Evolutionary conservation across 2,113 vertebrate genomes (phyloP).

Genomic region (Strix uralensis): DNA sequence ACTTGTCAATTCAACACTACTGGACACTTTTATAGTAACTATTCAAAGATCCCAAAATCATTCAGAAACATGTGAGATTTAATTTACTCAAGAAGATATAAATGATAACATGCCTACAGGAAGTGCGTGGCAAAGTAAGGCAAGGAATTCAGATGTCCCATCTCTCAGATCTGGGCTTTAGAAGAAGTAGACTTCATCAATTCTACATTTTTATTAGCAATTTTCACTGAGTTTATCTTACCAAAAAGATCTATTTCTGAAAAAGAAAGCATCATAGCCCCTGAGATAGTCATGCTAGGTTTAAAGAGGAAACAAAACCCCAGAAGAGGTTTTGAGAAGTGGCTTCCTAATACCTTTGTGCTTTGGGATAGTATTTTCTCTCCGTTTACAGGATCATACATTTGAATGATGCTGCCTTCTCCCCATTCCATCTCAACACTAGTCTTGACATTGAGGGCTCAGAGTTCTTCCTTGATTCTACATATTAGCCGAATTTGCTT

Average conservation of each 20-base stretch:
- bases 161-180: not conserved
- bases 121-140: not conserved
- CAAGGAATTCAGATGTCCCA: not conserved
- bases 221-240: not conserved
- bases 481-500: not conserved
- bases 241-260: not conserved
- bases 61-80: not conserved
- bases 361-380: not conserved
- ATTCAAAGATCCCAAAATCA: not conserved
- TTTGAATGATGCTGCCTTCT: not conserved
- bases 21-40: not conserved
- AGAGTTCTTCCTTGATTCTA: not conserved
- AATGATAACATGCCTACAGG: not conserved
- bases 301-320: not conserved
- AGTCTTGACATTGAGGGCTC: not conserved
- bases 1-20: not conserved
- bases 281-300: not conserved
- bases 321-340: not conserved
- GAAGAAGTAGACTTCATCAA: not conserved
- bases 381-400: not conserved
- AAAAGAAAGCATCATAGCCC: not conserved
- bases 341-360: not conserved
- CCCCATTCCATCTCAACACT: not conserved
- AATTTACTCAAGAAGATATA: not conserved
- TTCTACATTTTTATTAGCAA: not conserved